Conservation (phyloP, 2,888 invertebrate species). For the Drosophila multiciliata region DNA sequence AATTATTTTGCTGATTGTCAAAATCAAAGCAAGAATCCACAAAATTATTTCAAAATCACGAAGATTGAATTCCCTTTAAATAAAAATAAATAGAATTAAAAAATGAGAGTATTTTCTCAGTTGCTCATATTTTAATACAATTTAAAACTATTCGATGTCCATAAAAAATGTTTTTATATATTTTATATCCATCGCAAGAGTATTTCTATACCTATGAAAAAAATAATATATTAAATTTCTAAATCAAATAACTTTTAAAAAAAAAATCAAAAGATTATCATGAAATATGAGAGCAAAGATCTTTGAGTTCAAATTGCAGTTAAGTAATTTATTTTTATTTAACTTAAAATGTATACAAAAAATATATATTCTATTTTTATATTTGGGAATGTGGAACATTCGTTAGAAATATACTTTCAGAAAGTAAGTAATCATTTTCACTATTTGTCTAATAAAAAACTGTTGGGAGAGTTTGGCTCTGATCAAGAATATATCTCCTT, state of each 20-base stretch:
- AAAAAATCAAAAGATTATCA: not conserved
- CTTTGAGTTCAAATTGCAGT: not conserved
- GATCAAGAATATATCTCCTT: not conserved
- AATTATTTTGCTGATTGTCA: not conserved
- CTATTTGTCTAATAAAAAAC: not conserved
- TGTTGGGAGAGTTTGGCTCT: not conserved
- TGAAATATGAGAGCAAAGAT: not conserved
- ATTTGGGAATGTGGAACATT: not conserved
- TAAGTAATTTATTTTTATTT: not conserved
- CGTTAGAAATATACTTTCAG: not conserved
- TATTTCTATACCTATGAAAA: not conserved
- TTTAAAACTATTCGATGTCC: not conserved
- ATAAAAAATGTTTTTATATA: not conserved
- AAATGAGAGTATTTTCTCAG: fast-evolving
- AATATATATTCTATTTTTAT: not conserved
- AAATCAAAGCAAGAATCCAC: not conserved
- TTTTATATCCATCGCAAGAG: constrained; percentile 2
- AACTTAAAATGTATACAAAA: not conserved
- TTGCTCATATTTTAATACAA: not conserved
- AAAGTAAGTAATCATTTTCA: not conserved
- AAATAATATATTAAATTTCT: not conserved
- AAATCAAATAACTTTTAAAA: not conserved
- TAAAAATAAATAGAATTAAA: no score
- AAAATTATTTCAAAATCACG: not conserved
- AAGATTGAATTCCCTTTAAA: constrained; percentile 6